Base-by-base conservation (phyloP, 2,113 vertebrate genomes). In the Lepus americanus region DNA sequence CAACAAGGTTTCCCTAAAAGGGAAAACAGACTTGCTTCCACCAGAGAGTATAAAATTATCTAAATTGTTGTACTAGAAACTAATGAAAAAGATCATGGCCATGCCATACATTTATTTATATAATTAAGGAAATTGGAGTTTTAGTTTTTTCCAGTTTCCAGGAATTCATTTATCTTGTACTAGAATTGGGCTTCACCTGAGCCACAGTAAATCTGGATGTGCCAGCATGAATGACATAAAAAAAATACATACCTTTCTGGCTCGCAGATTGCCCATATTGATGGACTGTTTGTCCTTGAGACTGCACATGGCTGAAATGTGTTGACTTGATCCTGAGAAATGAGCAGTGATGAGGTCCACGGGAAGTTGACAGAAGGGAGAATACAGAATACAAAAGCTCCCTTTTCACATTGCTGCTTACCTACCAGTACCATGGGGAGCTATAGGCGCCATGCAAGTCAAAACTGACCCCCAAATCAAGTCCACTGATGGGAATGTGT, bases 61-160 rank as follows among this genome's bases (percentile, higher is more conserved):
- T 70, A 64, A 86, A 76, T 20, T 64, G 89, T 80, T 70, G 49
- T 66, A 49, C 7, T 89, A n/a, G 29, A 25, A 91, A 72, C 33
- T 13, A 83, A 51, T 39, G 44, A 61, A 87, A 87, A 72, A 80
- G 8, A 20, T 74, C 23, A 39, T 59, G 14, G 2, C 17, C 11
- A 59, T 22, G 11, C 44, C 53, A 22, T 36, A 33, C 0, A 66
- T 29, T 70, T 82, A 51, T 27, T 72, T 82, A 25, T 73, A 25
- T 77, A 53, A 67, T 9, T 59, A 20, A 87, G 14, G 36, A 87
- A 76, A 77, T 83, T 87, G 27, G 4, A 6, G 5, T 64, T 73
- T 87, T 44, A 44, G 29, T 55, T 63, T 69, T 31, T 36, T 14
- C 29, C 14, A 44, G 14, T 69, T 63, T 83, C 31, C 27, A 84